phyloP scores from a whole-genome alignment of 1,140 invertebrate species.

The Latrodectus geometricus region DNA sequence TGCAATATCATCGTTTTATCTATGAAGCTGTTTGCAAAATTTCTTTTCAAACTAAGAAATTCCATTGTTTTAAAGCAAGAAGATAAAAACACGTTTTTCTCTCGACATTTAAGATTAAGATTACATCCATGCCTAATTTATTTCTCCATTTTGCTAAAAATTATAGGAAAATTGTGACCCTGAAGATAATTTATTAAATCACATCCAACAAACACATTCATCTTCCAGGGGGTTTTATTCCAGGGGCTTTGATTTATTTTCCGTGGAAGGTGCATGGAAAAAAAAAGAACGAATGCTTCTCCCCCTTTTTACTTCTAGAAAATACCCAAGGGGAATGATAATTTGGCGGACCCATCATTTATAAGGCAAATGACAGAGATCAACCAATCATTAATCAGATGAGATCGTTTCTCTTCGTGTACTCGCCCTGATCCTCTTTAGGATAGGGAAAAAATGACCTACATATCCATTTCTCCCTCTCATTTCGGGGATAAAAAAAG shows the following conservation, averaged over 20 bases:
- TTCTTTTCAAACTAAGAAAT: no score
- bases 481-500: not conserved
- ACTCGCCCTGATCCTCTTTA: not conserved
- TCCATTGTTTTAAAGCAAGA: no score
- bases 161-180: not conserved
- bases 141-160: not conserved
- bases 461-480: constrained; percentile 22
- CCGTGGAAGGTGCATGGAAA: not conserved
- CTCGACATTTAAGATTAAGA: not conserved
- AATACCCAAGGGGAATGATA: constrained; percentile 4
- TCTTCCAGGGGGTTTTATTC: not conserved
- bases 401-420: constrained; percentile 27
- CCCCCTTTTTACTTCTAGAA: not conserved
- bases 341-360: constrained; percentile 37
- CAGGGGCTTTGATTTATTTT: not conserved
- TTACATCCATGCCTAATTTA: not conserved
- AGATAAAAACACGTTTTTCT: no score
- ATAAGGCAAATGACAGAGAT: constrained; percentile 50
- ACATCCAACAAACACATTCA: not conserved
- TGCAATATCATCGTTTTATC: no score
- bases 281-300: not conserved
- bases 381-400: constrained; percentile 46
- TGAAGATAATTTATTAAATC: not conserved
- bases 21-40: no score
- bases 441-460: constrained; percentile 36